Evolutionary conservation across 2,797 vertebrate genomes (phyloP).

Genomic region (Molossus molossus): DNA sequence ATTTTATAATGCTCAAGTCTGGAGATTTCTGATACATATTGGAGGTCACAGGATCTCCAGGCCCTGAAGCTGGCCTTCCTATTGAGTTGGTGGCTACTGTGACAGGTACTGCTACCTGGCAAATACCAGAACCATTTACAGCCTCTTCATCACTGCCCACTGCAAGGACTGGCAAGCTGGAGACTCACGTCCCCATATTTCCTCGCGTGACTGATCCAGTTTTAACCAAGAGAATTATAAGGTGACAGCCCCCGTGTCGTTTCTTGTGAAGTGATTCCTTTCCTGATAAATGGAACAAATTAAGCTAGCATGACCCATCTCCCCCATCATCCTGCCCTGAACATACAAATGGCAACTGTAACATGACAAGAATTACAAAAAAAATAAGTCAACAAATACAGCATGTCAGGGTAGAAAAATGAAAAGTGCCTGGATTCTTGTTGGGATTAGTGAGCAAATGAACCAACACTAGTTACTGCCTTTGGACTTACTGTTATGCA

Average conservation of each 20-base stretch:
- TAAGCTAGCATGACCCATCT: background rate
- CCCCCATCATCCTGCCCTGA: background rate
- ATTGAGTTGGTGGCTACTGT: background rate
- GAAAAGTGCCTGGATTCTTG: background rate
- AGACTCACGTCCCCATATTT: background rate
- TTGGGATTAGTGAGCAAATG: conserved; percentile 10
- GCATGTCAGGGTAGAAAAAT: background rate
- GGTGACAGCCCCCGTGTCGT: background rate
- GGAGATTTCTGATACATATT: background rate
- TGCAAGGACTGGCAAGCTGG: background rate
- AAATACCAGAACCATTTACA: background rate
- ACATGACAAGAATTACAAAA: background rate
- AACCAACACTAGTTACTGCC: background rate
- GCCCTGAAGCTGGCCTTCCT: background rate
- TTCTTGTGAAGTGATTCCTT: conserved; percentile 25
- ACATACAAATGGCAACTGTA: background rate
- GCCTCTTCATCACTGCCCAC: background rate
- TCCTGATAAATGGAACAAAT: background rate
- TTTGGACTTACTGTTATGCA: background rate
- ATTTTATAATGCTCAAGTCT: background rate
- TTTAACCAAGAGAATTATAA: background rate
- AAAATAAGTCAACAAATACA: conserved; percentile 20
- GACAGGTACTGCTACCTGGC: background rate
- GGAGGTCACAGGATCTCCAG: background rate
- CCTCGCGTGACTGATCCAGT: background rate